These are phyloP conservation scores for Zaprionus vittiger DNA, from an alignment of 1,140 invertebrate species.

Conservation along the genomic window DNA sequence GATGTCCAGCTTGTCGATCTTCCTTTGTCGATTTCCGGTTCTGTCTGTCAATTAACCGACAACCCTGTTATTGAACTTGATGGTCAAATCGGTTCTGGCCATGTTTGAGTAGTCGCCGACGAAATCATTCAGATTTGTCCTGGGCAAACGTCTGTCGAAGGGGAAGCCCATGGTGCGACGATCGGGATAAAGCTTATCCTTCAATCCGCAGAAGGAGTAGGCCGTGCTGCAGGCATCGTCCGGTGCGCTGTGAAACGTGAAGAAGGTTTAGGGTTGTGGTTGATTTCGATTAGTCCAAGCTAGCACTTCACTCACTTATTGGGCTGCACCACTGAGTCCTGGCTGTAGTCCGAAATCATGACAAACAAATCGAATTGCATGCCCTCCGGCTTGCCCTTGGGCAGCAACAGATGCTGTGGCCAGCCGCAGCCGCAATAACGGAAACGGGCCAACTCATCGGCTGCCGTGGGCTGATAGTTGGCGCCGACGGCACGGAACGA, in stretches of 20 bases:
- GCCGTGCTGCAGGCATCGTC: constrained; percentile 86
- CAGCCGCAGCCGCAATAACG: constrained; percentile 86
- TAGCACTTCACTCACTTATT: constrained; percentile 59
- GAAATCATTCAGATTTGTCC: constrained; percentile 86
- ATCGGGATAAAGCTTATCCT: constrained; percentile 88
- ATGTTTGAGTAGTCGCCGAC: constrained; percentile 85
- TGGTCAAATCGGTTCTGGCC: constrained; percentile 85
- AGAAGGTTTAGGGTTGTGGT: background rate
- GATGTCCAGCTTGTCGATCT: background rate
- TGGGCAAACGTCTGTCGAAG: constrained; percentile 87
- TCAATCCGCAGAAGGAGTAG: constrained; percentile 89
- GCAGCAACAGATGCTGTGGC: constrained; percentile 86
- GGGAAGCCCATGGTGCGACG: constrained; percentile 89
- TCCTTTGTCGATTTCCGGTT: background rate
- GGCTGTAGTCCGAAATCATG: constrained; percentile 85
- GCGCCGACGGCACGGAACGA: constrained; percentile 87
- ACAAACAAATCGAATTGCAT: constrained; percentile 84
- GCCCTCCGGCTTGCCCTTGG: constrained; percentile 84
- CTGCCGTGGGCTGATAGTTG: constrained; percentile 64
- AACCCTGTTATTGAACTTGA: constrained; percentile 75
- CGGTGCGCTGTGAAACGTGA: constrained; percentile 29
- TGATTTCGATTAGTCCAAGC: background rate
- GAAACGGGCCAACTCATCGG: constrained; percentile 79
- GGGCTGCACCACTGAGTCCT: constrained; percentile 86
- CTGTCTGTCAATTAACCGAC: constrained; percentile 49